These are phyloP conservation scores for Rhagonycha fulva DNA, from an alignment of 2,888 invertebrate species.

Conservation along the genomic window DNA sequence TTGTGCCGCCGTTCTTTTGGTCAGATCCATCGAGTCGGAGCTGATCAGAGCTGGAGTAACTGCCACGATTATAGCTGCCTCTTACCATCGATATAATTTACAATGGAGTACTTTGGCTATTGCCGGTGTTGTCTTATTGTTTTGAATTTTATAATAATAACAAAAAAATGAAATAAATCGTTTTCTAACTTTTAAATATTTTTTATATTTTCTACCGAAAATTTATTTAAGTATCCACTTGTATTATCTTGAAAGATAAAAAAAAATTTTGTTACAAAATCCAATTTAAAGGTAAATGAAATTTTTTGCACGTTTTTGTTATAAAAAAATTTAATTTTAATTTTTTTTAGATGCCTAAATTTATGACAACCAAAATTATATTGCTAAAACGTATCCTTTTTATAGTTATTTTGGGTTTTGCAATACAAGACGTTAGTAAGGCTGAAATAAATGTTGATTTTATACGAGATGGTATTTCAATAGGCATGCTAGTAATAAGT, in stretches of 20 bases:
- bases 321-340: neutral
- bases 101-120: slow-evolving; percentile 14
- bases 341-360: neutral
- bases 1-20: neutral
- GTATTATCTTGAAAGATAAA: neutral
- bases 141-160: neutral
- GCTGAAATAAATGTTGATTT: neutral
- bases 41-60: neutral
- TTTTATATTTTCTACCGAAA: no score
- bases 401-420: neutral
- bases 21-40: neutral
- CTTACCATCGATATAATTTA: neutral
- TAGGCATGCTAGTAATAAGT: neutral
- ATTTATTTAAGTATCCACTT: neutral
- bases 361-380: neutral
- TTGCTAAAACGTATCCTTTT: neutral
- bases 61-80: neutral
- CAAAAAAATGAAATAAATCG: neutral
- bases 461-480: slow-evolving; percentile 5
- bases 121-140: slow-evolving; percentile 8
- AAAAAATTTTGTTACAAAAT: neutral
- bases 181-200: no score
- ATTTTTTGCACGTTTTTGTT: neutral
- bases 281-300: neutral
- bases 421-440: neutral